Conservation (phyloP, 2,113 vertebrate genomes). For the Tachycineta bicolor region DNA sequence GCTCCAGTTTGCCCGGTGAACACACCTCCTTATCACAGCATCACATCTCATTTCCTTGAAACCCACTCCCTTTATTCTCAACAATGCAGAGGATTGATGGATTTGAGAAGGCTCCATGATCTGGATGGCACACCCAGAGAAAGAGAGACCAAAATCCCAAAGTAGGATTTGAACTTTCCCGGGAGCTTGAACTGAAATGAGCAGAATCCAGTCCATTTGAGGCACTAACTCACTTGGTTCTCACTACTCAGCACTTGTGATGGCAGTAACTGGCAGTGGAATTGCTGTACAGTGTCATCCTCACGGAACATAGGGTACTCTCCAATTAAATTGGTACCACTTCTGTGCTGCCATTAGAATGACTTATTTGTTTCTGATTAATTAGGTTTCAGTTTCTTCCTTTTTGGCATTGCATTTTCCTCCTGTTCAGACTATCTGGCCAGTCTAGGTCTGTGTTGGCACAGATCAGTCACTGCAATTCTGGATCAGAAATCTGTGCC, state of each 20-base stretch:
- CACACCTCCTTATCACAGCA: rapidly evolving
- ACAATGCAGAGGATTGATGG: rapidly evolving
- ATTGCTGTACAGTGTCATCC: slow-evolving; percentile 58
- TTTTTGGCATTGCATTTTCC: slow-evolving; percentile 73
- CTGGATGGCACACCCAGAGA: not conserved
- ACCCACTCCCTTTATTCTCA: not conserved
- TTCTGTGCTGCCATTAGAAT: slow-evolving; percentile 65
- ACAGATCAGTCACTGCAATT: slow-evolving; percentile 66
- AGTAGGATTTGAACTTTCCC: not conserved
- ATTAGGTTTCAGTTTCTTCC: slow-evolving; percentile 67
- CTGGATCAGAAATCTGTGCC: slow-evolving; percentile 73
- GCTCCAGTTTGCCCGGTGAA: not conserved
- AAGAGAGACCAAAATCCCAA: not conserved
- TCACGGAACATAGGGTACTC: slow-evolving; percentile 61
- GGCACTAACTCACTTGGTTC: slow-evolving; percentile 48
- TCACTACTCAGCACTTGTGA: slow-evolving; percentile 21
- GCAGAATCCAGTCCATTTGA: slow-evolving; percentile 10
- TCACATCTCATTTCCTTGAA: not conserved
- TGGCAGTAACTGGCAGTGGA: slow-evolving; percentile 45
- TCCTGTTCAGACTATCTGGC: slow-evolving; percentile 77
- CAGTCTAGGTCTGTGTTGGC: slow-evolving; percentile 68
- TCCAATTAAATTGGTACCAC: slow-evolving; percentile 59
- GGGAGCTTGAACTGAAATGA: not conserved
- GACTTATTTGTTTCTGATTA: slow-evolving; percentile 73
- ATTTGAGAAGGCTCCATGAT: rapidly evolving